A percentile compares a stretch with the other conserved stretches of the same genome.
Evolutionary conservation across 2,888 invertebrate genomes (phyloP).

Genomic region (Tetramorium bicarinatum): DNA sequence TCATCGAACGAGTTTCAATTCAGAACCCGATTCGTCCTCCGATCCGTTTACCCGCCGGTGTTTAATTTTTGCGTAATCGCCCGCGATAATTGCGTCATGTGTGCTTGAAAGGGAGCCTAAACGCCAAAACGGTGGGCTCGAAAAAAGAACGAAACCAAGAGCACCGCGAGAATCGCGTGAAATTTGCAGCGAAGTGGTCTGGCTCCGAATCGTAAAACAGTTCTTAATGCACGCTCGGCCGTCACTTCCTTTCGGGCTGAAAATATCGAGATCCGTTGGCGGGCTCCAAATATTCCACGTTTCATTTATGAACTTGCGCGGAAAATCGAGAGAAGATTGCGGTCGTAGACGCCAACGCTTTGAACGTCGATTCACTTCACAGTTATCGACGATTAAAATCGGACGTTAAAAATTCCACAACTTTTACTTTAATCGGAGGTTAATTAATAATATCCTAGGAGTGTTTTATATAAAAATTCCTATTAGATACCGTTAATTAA

Average conservation of each 20-base stretch:
- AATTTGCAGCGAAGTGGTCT: background rate
- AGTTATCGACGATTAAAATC: no score
- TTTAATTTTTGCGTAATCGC: background rate
- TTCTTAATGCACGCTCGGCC: background rate
- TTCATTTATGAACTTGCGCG: background rate
- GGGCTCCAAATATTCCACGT: background rate
- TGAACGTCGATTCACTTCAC: no score
- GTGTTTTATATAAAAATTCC: no score
- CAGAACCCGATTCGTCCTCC: slow-evolving; percentile 8
- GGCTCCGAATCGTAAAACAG: background rate
- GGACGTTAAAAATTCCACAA: no score
- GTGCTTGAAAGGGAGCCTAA: background rate
- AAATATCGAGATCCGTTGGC: background rate
- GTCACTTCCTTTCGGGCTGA: background rate
- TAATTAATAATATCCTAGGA: no score
- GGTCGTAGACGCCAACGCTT: background rate
- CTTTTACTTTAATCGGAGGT: no score
- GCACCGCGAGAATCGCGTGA: background rate
- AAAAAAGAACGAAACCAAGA: background rate
- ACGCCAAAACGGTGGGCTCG: no score
- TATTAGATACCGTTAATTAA: no score
- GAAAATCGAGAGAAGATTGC: background rate
- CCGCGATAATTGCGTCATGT: background rate
- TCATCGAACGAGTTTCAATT: slow-evolving; percentile 29
- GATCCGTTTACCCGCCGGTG: background rate